Conservation (phyloP, 2,113 vertebrate species). For the Guaruba guarouba region DNA sequence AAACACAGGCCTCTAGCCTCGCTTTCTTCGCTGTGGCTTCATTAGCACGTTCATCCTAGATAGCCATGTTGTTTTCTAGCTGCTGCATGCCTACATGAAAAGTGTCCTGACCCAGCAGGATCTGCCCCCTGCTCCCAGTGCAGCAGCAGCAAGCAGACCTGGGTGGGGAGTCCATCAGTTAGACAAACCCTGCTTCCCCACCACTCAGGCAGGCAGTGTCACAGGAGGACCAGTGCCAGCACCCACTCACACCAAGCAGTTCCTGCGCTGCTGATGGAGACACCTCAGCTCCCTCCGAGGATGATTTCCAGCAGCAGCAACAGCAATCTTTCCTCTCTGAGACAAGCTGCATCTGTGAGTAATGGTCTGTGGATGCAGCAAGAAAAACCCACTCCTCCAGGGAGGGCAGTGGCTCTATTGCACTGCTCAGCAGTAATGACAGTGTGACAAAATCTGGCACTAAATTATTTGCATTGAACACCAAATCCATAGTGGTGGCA, state of each 20-base stretch:
- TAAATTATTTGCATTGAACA: not conserved
- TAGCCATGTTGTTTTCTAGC: not conserved
- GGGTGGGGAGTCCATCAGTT: rapidly evolving
- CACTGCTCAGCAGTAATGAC: not conserved
- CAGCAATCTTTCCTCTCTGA: not conserved
- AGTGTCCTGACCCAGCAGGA: not conserved
- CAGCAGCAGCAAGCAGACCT: rapidly evolving
- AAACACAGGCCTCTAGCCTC: not conserved
- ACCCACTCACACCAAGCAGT: rapidly evolving
- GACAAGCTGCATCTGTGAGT: not conserved
- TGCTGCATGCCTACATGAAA: rapidly evolving
- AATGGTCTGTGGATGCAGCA: not conserved
- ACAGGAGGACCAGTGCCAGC: not conserved
- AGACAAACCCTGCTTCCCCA: not conserved
- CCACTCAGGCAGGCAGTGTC: rapidly evolving
- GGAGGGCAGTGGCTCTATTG: not conserved
- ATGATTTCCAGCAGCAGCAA: not conserved
- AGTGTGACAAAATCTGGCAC: not conserved
- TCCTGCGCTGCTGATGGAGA: rapidly evolving
- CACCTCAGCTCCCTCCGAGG: not conserved
- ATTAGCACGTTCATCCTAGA: not conserved
- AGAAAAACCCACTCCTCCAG: not conserved
- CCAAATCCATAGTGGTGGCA: not conserved
- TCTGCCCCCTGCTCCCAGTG: rapidly evolving
- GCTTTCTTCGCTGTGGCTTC: not conserved